phyloP scores from a whole-genome alignment of 2,113 vertebrate species.

The Gasterosteus aculeatus region DNA sequence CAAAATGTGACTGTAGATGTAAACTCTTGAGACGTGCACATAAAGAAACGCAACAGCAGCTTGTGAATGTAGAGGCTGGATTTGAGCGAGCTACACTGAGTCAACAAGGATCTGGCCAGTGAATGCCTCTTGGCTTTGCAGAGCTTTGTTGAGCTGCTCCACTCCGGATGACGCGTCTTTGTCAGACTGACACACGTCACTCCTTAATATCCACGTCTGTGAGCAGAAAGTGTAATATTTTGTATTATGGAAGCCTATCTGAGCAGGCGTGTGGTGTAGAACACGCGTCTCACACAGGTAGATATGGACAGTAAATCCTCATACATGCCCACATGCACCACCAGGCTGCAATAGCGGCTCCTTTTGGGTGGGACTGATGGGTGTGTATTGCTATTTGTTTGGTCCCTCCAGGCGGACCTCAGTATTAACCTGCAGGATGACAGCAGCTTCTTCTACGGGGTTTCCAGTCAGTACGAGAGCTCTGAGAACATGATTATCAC shows the following conservation, averaged over 20 bases:
- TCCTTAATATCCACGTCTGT: slow-evolving; percentile 7
- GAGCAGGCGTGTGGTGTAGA: not conserved
- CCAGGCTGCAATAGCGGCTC: not conserved
- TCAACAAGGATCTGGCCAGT: slow-evolving; percentile 42
- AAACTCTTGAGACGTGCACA: not conserved
- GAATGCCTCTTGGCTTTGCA: slow-evolving; percentile 56
- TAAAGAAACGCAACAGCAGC: slow-evolving; percentile 17
- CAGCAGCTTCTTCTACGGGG: slow-evolving; percentile 92
- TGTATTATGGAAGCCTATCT: slow-evolving; percentile 15
- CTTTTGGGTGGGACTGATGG: not conserved
- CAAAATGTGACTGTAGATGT: not conserved
- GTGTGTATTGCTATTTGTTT: slow-evolving; percentile 10
- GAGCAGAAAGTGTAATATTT: slow-evolving; percentile 16
- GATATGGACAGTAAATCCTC: not conserved
- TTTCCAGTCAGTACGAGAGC: slow-evolving; percentile 96
- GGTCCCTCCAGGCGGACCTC: slow-evolving; percentile 86
- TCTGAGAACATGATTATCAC: slow-evolving; percentile 95
- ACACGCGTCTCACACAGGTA: slow-evolving; percentile 3
- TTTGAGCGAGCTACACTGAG: slow-evolving; percentile 40
- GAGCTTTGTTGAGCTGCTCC: slow-evolving; percentile 53
- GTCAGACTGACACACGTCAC: slow-evolving; percentile 17
- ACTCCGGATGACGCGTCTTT: slow-evolving; percentile 22
- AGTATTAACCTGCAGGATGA: slow-evolving; percentile 92
- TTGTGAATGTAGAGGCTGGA: slow-evolving; percentile 54
- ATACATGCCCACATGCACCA: not conserved